Evolutionary conservation across 2,797 vertebrate species (phyloP).

Genomic region (Oreochromis mossambicus): DNA sequence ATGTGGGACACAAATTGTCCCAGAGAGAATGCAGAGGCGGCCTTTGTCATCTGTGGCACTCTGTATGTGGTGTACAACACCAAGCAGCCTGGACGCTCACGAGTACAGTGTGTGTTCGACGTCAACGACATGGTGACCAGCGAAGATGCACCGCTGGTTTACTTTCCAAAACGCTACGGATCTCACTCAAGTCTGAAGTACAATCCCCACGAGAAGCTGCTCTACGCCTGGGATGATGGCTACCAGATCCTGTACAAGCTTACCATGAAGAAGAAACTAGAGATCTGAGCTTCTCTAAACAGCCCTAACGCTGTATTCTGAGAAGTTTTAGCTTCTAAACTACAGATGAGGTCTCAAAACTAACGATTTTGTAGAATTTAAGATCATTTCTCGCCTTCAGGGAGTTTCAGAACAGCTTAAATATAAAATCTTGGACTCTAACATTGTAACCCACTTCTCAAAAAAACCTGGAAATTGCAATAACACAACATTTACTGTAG

Average conservation of each 20-base stretch:
- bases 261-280: constrained; percentile 88
- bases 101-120: constrained; percentile 93
- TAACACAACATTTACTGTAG: neutral
- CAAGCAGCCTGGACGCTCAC: constrained; percentile 87
- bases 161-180: constrained; percentile 94
- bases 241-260: constrained; percentile 98
- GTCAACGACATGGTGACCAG: constrained; percentile 85
- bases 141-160: constrained; percentile 85
- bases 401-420: neutral
- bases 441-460: neutral
- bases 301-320: neutral
- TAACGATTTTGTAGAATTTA: neutral
- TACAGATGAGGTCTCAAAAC: neutral
- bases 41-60: constrained; percentile 92
- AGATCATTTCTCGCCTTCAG: neutral
- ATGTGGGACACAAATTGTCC: constrained; percentile 96
- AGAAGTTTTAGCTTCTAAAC: neutral
- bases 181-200: constrained; percentile 94
- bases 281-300: constrained; percentile 55
- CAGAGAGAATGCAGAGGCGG: constrained; percentile 89
- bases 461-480: neutral
- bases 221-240: constrained; percentile 97
- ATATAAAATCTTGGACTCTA: neutral
- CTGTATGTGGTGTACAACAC: constrained; percentile 97
- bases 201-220: constrained; percentile 87